Base-by-base conservation (phyloP, 1,140 invertebrate genomes). In the Yoshiicerus persimilis region DNA sequence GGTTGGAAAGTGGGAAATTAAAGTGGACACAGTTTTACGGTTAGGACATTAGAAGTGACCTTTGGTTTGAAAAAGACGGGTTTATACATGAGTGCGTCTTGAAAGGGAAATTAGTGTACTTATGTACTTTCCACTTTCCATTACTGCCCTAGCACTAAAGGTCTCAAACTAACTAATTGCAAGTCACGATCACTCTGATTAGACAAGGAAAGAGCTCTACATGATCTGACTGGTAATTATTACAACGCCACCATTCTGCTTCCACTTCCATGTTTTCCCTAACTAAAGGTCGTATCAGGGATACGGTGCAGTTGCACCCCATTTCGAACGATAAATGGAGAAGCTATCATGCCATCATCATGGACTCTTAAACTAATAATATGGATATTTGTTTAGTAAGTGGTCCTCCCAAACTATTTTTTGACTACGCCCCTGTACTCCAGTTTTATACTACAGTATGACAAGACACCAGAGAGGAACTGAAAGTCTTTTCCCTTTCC, bases 141-240 rank as follows among this genome's bases (percentile, higher is more conserved):
- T 16, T 20, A 80, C 75, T 38, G 34, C 75, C n/a, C 75, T 36
- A 36, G 32, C 32, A 80, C 32, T 34, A 16, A 32, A 38, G 75
- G 32, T 80, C 75, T 80, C 75, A 80, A 32, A 80, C 47, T 84
- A 41, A 84, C 83, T 84, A 84, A 84, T 84, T 84, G 83, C 83
- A 84, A 84, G 83, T 84, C 83, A 84, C 83, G 83, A 84, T 84
- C 83, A 41, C 47, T 56, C 47, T 84, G 83, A 84, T 84, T 47
- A 84, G 83, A 84, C 83, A 84, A 80, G 75, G 34, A 84, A 84
- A 84, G 83, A 56, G 83, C 38, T 30, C 83, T 84, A 47, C 83
- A 84, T 84, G 83, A 38, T 56, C 83, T 47, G 83, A 84, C 83
- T 84, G n/a, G 83, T 38, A 84, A 84, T 84, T 84, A 84, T 84